Evolutionary conservation across 2,113 vertebrate species (phyloP).

Genomic region (Chlorocebus sabaeus): DNA sequence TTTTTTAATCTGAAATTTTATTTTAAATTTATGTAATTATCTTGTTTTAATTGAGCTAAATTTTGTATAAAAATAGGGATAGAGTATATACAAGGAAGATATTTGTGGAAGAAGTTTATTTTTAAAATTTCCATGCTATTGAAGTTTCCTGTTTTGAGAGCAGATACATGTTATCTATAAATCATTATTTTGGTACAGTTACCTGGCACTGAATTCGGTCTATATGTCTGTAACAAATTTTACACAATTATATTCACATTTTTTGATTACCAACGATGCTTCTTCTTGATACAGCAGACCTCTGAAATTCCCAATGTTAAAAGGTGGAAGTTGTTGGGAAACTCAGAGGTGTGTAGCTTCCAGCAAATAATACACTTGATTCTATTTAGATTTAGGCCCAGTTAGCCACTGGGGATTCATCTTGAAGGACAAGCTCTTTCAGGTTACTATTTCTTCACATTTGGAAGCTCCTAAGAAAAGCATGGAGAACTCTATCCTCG

Average conservation of each 20-base stretch:
- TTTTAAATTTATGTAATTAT: not conserved
- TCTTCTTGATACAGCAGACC: not conserved
- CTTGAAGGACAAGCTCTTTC: too few relatives aligned
- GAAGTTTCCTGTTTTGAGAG: not conserved
- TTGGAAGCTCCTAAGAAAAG: not conserved
- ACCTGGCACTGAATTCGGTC: not conserved
- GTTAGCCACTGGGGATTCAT: too few relatives aligned
- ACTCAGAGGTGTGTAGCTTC: too few relatives aligned
- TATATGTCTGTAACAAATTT: constrained; percentile 11
- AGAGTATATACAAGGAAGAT: not conserved
- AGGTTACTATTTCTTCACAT: too few relatives aligned
- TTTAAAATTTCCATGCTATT: not conserved
- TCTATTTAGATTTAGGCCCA: too few relatives aligned
- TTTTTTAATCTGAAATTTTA: not conserved
- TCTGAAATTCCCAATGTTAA: too few relatives aligned
- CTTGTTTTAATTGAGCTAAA: not conserved
- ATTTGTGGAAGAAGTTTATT: not conserved
- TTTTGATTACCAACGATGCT: not conserved
- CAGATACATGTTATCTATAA: not conserved
- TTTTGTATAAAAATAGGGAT: not conserved
- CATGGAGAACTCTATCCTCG: accelerated
- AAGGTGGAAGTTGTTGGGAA: too few relatives aligned
- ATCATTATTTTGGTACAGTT: constrained; percentile 2
- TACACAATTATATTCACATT: not conserved
- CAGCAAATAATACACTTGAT: too few relatives aligned